A percentile compares a stretch with the other conserved stretches of the same genome.
phyloP scores from a whole-genome alignment of 2,797 vertebrate species.

The Menidia menidia region DNA sequence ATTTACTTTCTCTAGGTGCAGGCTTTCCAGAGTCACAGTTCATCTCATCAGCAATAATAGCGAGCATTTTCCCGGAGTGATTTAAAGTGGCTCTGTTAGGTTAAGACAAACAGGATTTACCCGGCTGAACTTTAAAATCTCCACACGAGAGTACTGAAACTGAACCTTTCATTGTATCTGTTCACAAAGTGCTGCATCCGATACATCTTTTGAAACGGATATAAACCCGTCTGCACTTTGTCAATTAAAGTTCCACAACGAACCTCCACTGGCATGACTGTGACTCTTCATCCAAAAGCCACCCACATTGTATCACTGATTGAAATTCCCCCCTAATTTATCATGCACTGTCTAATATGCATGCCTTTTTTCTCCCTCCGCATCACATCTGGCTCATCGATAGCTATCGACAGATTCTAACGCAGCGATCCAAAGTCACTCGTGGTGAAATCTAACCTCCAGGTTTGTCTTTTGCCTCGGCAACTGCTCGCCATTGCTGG shows the following conservation, averaged over 20 bases:
- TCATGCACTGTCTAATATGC: slow-evolving; percentile 74
- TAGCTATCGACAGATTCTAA: slow-evolving; percentile 80
- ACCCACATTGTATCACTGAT: slow-evolving; percentile 55
- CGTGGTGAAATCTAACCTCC: slow-evolving; percentile 71
- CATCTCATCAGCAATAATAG: slow-evolving; percentile 52
- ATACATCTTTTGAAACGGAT: not conserved
- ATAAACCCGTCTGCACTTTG: slow-evolving; percentile 17
- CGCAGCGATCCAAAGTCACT: slow-evolving; percentile 79
- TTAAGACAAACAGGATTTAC: slow-evolving; percentile 51
- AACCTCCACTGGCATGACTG: slow-evolving; percentile 26
- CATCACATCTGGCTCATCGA: slow-evolving; percentile 76
- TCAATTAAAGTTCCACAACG: not conserved
- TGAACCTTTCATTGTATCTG: slow-evolving; percentile 15
- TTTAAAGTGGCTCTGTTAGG: slow-evolving; percentile 47
- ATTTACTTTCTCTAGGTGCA: slow-evolving; percentile 42
- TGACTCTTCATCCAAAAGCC: slow-evolving; percentile 28
- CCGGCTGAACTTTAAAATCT: slow-evolving; percentile 28
- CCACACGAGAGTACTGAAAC: slow-evolving; percentile 37
- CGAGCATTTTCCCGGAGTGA: slow-evolving; percentile 43
- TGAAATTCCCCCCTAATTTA: slow-evolving; percentile 64
- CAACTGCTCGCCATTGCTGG: slow-evolving; percentile 80
- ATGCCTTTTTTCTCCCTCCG: slow-evolving; percentile 60
- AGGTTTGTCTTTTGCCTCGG: slow-evolving; percentile 73
- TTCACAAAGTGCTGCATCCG: not conserved
- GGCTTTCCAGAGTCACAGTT: slow-evolving; percentile 56